Evolutionary conservation across 35 echinoderm and acorn worm species (phyloP).

Genomic region (Heliocidaris tuberculata): DNA sequence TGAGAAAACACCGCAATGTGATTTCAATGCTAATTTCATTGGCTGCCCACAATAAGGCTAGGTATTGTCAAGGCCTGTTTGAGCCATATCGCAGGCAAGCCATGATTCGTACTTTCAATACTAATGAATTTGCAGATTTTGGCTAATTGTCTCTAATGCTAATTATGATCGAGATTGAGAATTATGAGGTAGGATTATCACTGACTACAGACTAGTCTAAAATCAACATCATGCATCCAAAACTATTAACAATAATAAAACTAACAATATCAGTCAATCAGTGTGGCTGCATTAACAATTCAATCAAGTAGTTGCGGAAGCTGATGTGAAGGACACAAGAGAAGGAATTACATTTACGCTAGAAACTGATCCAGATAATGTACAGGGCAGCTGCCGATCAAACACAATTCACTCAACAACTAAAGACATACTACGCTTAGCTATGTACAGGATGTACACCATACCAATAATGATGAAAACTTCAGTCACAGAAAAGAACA

Average conservation of each 20-base stretch:
- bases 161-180: background rate
- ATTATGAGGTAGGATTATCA: background rate
- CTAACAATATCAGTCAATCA: background rate
- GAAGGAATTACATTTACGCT: background rate
- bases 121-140: background rate
- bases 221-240: slow-evolving; percentile 10
- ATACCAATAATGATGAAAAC: slow-evolving; percentile 12
- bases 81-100: background rate
- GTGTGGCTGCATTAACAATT: background rate
- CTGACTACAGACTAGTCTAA: background rate
- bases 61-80: background rate
- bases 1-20: background rate
- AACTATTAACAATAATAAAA: background rate
- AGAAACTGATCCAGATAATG: background rate
- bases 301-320: background rate
- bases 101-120: background rate
- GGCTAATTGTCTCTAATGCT: background rate
- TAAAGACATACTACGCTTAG: background rate
- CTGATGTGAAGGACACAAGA: background rate
- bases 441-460: background rate
- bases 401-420: background rate
- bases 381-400: background rate
- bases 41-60: background rate
- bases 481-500: background rate
- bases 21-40: background rate